Evolutionary conservation across 2,888 invertebrate genomes (phyloP), one percentile per base, ranked within the genome.

Genomic region (Rosalia funebris): DNA sequence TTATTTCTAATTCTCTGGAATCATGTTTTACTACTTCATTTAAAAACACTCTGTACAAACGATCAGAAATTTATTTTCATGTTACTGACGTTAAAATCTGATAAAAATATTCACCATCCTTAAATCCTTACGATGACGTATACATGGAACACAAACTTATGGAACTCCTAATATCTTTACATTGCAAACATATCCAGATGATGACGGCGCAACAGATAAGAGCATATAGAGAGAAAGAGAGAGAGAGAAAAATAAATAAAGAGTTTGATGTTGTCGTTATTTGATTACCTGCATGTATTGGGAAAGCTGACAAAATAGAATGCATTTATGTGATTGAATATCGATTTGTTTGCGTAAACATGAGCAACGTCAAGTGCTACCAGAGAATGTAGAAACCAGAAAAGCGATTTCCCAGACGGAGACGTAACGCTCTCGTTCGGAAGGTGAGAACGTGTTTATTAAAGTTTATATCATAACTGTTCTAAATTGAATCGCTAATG

Each of bases 271-370:
- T 63, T 68, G 66, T 54, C 64, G 65, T 63, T 66, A 73, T 71
- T 73, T 72, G 72, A 73, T 73, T 71, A 73, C 70, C 68, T 71
- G 70, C 70, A 70, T 71, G 66, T 69, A 68, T 62, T 66, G 66
- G 60, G 60, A 66, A 62, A 66, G 66, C 64, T 71, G 73, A 71
- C 70, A 72, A 71, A 72, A 73, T 70, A 62, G 68, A 73, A 72
- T 75, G 75, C 78, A 76, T 76, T 77, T 76, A 71, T 69, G 71
- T 75, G 76, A 78, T 78, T 78, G 77, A 77, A 75, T 78, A 78
- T 78, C 77, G 78, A 78, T 77, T 77, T 72, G 73, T 69, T 73
- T 76, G 72, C 68, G 74, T 71, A 75, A 75, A 74, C 70, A 73
- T 66, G 67, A 70, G 63, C 63, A 70, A 64, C 62, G 67, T 63